A percentile compares a stretch with the other conserved stretches of the same genome.
Conservation (phyloP, 2,888 invertebrate genomes). For the Chorisops tibialis region DNA sequence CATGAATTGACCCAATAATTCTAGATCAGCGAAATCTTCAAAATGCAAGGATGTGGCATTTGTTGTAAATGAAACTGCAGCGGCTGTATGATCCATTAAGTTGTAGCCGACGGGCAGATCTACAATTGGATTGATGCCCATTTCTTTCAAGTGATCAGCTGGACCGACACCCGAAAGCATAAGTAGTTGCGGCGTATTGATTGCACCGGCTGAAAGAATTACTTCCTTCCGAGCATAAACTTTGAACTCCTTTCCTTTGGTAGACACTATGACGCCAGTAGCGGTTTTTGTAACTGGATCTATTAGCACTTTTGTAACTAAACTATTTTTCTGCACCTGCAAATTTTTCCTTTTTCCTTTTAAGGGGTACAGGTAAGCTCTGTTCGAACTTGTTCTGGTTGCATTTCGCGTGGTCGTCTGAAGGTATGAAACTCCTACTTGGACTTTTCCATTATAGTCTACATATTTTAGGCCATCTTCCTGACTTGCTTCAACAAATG, state of each 20-base stretch:
- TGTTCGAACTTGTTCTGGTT: constrained; percentile 63
- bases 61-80: constrained; percentile 60
- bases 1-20: constrained; percentile 29
- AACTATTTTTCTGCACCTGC: constrained; percentile 58
- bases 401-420: constrained; percentile 66
- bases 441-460: constrained; percentile 39
- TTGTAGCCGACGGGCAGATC: constrained; percentile 66
- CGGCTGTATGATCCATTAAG: constrained; percentile 66
- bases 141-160: constrained; percentile 56
- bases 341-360: constrained; percentile 58
- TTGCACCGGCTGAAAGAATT: constrained; percentile 71
- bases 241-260: constrained; percentile 56
- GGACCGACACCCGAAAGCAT: constrained; percentile 78
- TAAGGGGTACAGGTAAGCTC: constrained; percentile 64
- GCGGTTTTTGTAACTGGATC: constrained; percentile 59
- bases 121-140: constrained; percentile 56
- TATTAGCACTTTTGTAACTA: constrained; percentile 62
- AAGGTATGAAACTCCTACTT: constrained; percentile 57
- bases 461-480: constrained; percentile 35
- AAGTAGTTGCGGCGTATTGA: constrained; percentile 74
- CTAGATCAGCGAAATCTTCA: constrained; percentile 36
- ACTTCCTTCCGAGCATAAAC: constrained; percentile 67
- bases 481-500: constrained; percentile 36
- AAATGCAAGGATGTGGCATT: constrained; percentile 49
- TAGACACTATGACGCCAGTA: constrained; percentile 62